Evolutionary conservation across 2,888 invertebrate species (phyloP), one percentile per base, ranked within the genome.

Genomic region (Salpingus planirostris): DNA sequence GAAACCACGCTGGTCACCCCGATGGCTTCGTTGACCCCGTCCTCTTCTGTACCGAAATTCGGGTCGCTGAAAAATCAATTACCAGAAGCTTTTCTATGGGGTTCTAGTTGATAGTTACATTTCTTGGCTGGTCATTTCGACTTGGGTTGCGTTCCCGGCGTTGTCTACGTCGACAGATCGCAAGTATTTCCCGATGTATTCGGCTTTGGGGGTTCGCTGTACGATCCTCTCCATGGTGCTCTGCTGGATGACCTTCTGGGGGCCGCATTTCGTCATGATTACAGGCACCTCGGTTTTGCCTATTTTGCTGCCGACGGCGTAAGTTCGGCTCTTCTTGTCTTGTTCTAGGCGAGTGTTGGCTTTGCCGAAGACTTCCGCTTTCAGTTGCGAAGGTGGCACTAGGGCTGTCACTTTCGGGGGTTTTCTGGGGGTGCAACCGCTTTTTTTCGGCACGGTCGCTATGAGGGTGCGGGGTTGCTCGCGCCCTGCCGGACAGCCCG

Each of bases 101-200:
- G n/a, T n/a, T n/a, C n/a, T n/a, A n/a, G n/a, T n/a, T n/a, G n/a
- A 32, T 31, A 40, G 47, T 47, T 48, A 57, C 55, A 55, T 27
- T 40, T 52, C 43, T 31, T 59, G 54, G 5, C 48, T 34, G 8
- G 52, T 49, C 11, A 56, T 34, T 36, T 55, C 55, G 2, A 49
- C 31, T 36, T 46, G 40, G 1, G 40, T 36, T 3, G 43, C 49
- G 3, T 23, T 13, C 2, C 52, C 50, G n/a, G 34, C 34, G 1
- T 25, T 23, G 29, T 50, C 47, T 15, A 49, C 36, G 10, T 55
- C 48, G n/a, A 43, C 37, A 3, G 50, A 31, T 7, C 37, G 31
- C 13, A 55, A 26, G 33, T 46, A 48, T 34, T 54, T 52, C 1
- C 41, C 29, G 4, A 54, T 40, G 21, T 32, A 46, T 36, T 57